Conservation (phyloP, 1,140 invertebrate species). For the Diachasmimorpha longicaudata region DNA sequence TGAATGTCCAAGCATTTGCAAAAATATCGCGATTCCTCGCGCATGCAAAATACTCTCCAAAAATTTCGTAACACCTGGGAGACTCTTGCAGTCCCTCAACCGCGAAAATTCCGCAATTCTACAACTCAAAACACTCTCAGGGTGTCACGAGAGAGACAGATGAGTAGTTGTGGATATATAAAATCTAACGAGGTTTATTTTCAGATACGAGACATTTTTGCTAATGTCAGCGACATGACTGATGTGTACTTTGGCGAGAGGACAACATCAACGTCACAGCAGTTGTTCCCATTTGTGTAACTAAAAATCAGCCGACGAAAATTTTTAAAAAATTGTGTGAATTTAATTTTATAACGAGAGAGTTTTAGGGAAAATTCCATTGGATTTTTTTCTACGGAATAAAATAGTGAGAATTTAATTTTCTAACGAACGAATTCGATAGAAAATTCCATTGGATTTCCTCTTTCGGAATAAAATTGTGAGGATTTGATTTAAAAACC, state of each 20-base stretch:
- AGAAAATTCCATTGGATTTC: too few relatives aligned
- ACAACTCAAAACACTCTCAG: background rate
- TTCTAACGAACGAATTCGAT: too few relatives aligned
- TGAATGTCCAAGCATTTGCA: background rate
- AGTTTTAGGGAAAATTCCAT: too few relatives aligned
- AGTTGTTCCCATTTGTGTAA: background rate
- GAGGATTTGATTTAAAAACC: too few relatives aligned
- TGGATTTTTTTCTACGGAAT: too few relatives aligned
- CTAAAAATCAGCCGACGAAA: background rate
- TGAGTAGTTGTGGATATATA: background rate
- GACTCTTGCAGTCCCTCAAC: background rate
- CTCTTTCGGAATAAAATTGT: too few relatives aligned
- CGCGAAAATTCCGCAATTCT: background rate
- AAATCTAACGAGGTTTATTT: background rate
- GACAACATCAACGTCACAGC: background rate
- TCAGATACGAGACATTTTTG: background rate
- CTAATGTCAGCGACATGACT: conserved; percentile 2
- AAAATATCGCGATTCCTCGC: background rate
- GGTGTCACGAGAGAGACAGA: background rate
- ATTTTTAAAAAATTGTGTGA: background rate
- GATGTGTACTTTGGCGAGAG: conserved; percentile 8
- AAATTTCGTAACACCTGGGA: background rate
- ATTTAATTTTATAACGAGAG: background rate
- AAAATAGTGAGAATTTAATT: too few relatives aligned
- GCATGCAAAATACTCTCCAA: background rate